Evolutionary conservation across 2,888 invertebrate genomes (phyloP), one percentile per base, ranked within the genome.

Genomic region (Vesta saturnalis): DNA sequence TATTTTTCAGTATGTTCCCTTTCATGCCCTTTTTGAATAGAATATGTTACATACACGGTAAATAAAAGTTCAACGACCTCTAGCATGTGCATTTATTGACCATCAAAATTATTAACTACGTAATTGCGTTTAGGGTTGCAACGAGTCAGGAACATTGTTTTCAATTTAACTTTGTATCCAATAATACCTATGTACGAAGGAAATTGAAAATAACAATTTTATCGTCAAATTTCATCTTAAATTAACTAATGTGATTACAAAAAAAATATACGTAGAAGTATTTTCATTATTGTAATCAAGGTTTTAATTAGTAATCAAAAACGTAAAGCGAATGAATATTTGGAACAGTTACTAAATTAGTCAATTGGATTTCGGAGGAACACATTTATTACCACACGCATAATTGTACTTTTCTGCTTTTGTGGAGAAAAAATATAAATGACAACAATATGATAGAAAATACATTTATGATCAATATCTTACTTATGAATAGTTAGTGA

Each of bases 61-160:
- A 18, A 16, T 5, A 4, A 39, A 43, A 55, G 65, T 66, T 66
- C 60, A 56, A 2, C 56, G 46, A 60, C 65, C 65, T 58, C 49
- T 59, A 49, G 64, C 65, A 56, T 66, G 60, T 60, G 55, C 60
- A 60, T 60, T 60, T 66, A 60, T 60, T 47, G 60, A 56, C 49
- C 1, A 56, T 54, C 46, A 46, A 16, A 59, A 60, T 65, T 65
- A 65, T 58, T 64, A 58, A 56, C 62, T 43, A 18, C 23, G 56
- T 35, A 16, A 54, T 19, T 57, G 35, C 63, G 57, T 43, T 23
- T 18, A 55, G 21, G 46, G 22, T 56, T 54, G 46, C 49, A 21
- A n/a, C 39, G n/a, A 57, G 49, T 30, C 47, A 30, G 43, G 63
- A 52, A 54, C 39, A 52, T 60, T 54, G 19, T 52, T 52, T 3